These are phyloP conservation scores for Drosophila maculinotata DNA, from an alignment of 2,888 invertebrate species.

Conservation along the genomic window DNA sequence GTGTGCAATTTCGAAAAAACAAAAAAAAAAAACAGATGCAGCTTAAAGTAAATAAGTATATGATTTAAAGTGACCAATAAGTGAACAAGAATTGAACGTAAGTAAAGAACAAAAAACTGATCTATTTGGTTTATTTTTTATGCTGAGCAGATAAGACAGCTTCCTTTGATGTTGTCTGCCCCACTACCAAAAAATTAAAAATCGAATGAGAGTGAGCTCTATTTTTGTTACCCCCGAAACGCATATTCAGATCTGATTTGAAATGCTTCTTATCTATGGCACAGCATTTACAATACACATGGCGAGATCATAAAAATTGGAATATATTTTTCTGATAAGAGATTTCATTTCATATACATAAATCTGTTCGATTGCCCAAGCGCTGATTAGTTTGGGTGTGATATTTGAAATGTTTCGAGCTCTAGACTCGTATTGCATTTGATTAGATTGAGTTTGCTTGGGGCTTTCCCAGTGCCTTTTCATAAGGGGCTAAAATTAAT, in stretches of 20 bases:
- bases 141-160: constrained; percentile 32
- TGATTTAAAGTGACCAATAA: constrained; percentile 10
- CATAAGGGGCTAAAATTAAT: constrained; percentile 55
- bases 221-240: constrained; percentile 20
- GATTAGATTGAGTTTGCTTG: constrained; percentile 24
- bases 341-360: constrained; percentile 12
- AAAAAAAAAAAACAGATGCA: constrained; percentile 42
- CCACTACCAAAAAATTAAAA: background rate
- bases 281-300: constrained; percentile 3
- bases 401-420: constrained; percentile 5
- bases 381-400: constrained; percentile 12
- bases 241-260: constrained; percentile 54
- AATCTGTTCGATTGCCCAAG: constrained; percentile 10
- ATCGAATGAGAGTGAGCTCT: constrained; percentile 41
- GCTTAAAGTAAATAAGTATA: constrained; percentile 24
- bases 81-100: constrained; percentile 35
- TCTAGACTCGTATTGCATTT: constrained; percentile 19
- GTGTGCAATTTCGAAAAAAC: constrained; percentile 27
- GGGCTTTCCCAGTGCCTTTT: constrained; percentile 42
- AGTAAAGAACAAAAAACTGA: constrained; percentile 24
- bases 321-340: constrained; percentile 40
- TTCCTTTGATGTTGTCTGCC: background rate
- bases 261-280: constrained; percentile 52
- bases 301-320: constrained; percentile 32
- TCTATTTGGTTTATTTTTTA: constrained; percentile 1